These are phyloP conservation scores for Acanthosoma haemorrhoidale DNA, from an alignment of 2,888 invertebrate species.

Conservation along the genomic window DNA sequence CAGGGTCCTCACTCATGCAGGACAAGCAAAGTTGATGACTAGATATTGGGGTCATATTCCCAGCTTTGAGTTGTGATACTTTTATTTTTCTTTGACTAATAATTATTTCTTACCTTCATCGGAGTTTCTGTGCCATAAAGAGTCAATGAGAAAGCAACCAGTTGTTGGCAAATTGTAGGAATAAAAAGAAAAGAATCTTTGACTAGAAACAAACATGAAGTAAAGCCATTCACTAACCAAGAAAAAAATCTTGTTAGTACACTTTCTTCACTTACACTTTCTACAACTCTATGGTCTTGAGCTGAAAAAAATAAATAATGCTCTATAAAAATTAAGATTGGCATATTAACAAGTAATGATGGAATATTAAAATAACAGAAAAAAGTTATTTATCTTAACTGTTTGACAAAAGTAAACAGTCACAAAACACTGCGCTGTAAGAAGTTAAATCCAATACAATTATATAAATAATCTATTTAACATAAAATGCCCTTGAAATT, in stretches of 20 bases:
- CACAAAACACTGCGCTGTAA: too few relatives aligned
- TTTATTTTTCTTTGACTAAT: too few relatives aligned
- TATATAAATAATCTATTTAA: too few relatives aligned
- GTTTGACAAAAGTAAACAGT: too few relatives aligned
- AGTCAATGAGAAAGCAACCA: background rate
- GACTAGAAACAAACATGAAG: slow-evolving; percentile 18
- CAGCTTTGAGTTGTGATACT: too few relatives aligned
- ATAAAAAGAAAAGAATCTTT: slow-evolving; percentile 24
- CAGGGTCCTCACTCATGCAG: too few relatives aligned
- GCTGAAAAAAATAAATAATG: background rate
- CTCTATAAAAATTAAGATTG: background rate
- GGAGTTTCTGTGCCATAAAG: background rate
- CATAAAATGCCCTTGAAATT: background rate
- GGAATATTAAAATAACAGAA: background rate
- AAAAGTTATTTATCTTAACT: too few relatives aligned
- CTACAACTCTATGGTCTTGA: background rate
- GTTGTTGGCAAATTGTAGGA: slow-evolving; percentile 17
- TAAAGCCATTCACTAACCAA: background rate
- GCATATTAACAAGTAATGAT: background rate
- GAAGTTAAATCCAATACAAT: too few relatives aligned
- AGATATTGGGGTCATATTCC: too few relatives aligned
- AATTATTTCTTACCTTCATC: background rate
- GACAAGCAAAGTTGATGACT: too few relatives aligned
- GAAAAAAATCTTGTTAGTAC: background rate
- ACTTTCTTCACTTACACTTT: background rate